These are phyloP conservation scores for Andrena marginata DNA, from an alignment of 2,888 invertebrate species.

Conservation along the genomic window DNA sequence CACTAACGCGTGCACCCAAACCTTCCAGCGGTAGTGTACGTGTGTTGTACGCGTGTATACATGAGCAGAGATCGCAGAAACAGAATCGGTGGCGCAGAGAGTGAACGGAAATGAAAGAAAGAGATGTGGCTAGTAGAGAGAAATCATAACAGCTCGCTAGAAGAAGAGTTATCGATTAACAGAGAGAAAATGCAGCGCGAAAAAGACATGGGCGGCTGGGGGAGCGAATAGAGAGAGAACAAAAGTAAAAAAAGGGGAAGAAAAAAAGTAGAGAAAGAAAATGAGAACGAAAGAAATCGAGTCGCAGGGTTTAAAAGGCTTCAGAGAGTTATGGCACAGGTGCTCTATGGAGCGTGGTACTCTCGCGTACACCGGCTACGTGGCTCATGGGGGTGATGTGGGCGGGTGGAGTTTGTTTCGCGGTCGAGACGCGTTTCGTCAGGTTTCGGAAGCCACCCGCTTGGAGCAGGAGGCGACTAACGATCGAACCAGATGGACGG, in stretches of 20 bases:
- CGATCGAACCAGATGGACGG: conserved; percentile 6
- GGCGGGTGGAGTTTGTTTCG: conserved; percentile 20
- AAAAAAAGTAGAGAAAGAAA: conserved; percentile 32
- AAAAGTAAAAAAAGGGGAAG: too few species aligned
- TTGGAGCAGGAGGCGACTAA: background rate
- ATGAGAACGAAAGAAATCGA: conserved; percentile 52
- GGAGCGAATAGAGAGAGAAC: conserved; percentile 22
- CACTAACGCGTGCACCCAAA: background rate
- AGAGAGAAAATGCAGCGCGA: conserved; percentile 26
- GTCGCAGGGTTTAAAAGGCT: conserved; percentile 65
- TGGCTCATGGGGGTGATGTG: conserved; percentile 53
- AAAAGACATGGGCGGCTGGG: background rate
- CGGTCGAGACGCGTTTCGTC: conserved; percentile 41
- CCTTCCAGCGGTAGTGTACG: background rate
- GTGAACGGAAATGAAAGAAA: conserved; percentile 42
- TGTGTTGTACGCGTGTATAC: conserved; percentile 11
- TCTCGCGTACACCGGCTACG: conserved; percentile 71
- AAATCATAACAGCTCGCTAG: conserved; percentile 32
- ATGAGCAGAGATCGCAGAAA: conserved; percentile 8
- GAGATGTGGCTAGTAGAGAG: conserved; percentile 35
- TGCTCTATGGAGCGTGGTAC: conserved; percentile 72
- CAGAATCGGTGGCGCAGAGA: background rate
- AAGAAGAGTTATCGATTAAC: conserved; percentile 51
- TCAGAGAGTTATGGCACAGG: conserved; percentile 68
- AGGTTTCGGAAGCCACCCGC: background rate